phyloP scores from a whole-genome alignment of 2,888 invertebrate genomes.

The Euzophera pinguis region DNA sequence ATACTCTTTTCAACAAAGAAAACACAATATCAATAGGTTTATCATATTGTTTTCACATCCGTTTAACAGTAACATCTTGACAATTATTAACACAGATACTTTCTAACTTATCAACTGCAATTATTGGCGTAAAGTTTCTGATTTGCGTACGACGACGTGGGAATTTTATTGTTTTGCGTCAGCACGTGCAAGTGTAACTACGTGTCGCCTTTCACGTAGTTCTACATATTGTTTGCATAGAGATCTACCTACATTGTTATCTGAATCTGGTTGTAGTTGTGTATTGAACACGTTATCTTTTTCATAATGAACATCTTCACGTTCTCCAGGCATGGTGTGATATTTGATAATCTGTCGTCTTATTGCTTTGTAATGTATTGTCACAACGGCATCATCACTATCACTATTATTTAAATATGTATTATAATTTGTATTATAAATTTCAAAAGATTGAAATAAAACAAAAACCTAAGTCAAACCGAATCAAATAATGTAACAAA shows the following conservation, averaged over 20 bases:
- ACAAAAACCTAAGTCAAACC: too few relatives aligned
- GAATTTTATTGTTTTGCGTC: constrained; percentile 5
- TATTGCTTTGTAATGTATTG: too few relatives aligned
- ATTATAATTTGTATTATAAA: too few relatives aligned
- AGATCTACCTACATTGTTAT: constrained; percentile 3
- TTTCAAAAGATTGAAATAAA: too few relatives aligned
- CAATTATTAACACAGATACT: not conserved
- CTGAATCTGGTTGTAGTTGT: not conserved
- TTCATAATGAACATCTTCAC: not conserved
- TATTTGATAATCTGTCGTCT: too few relatives aligned
- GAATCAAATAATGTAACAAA: too few relatives aligned
- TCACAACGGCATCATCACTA: too few relatives aligned
- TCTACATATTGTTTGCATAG: not conserved
- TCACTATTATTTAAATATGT: too few relatives aligned
- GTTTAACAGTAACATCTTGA: not conserved
- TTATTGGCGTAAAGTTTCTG: constrained; percentile 6
- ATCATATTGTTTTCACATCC: not conserved
- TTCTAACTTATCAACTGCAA: constrained; percentile 5
- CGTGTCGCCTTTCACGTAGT: constrained; percentile 13
- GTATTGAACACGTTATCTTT: not conserved
- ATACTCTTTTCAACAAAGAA: too few relatives aligned
- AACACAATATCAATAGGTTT: not conserved
- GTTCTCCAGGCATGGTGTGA: too few relatives aligned
- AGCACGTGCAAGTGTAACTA: not conserved
- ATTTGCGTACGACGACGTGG: constrained; percentile 11